Conservation (phyloP, 1,140 invertebrate genomes). For the Ceratoteleas bidentatus region DNA sequence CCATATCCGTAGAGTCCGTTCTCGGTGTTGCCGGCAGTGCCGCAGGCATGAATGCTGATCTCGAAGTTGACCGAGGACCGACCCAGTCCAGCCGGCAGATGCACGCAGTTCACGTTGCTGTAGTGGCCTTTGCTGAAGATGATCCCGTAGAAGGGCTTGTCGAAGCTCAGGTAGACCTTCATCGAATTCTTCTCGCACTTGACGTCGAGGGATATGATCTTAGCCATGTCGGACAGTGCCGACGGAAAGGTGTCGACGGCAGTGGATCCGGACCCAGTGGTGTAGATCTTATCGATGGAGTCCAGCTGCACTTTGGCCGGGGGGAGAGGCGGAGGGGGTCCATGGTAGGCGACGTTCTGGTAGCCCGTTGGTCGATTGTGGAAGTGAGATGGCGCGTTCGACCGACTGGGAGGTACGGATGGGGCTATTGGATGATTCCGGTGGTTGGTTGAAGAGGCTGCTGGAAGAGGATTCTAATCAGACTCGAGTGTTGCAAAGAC, state of each 20-base stretch:
- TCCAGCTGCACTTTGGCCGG: constrained; percentile 78
- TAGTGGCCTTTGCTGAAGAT: constrained; percentile 96
- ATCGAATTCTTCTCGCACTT: constrained; percentile 97
- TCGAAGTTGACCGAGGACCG: constrained; percentile 93
- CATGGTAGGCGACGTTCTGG: constrained; percentile 84
- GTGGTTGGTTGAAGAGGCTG: constrained; percentile 76
- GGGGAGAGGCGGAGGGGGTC: constrained; percentile 84
- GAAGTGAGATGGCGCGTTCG: constrained; percentile 70
- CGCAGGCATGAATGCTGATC: constrained; percentile 94
- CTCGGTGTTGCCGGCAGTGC: constrained; percentile 94
- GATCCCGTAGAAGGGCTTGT: constrained; percentile 96
- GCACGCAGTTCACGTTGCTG: constrained; percentile 95
- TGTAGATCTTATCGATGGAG: constrained; percentile 83
- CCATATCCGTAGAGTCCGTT: constrained; percentile 92
- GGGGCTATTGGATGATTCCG: constrained; percentile 83
- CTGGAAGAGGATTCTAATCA: constrained; percentile 8
- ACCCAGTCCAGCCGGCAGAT: constrained; percentile 93
- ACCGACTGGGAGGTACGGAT: constrained; percentile 76
- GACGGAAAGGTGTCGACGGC: constrained; percentile 89
- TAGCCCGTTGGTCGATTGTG: constrained; percentile 76
- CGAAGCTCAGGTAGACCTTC: constrained; percentile 95
- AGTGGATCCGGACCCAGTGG: constrained; percentile 65
- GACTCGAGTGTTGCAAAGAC: too few species aligned
- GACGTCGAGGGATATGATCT: constrained; percentile 94
- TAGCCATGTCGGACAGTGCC: constrained; percentile 92